phyloP scores from a whole-genome alignment of 1,140 invertebrate species.

The Drosophila mayri region DNA sequence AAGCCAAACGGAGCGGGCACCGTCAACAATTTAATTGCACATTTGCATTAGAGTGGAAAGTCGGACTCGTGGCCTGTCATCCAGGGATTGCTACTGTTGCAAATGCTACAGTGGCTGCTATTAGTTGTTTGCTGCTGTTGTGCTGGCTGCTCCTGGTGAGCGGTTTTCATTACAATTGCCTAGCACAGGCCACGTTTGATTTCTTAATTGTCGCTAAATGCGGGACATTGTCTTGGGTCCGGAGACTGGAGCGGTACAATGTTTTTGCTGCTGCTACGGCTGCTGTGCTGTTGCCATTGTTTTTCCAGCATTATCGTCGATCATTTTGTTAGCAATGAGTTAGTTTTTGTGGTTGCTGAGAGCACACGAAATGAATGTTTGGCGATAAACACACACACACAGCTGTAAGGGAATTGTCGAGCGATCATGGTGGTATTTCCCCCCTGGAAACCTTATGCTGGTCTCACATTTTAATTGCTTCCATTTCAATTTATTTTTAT shows the following conservation, averaged over 20 bases:
- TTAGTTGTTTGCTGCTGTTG: constrained; percentile 7
- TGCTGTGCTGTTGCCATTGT: constrained; percentile 26
- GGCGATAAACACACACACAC: constrained; percentile 42
- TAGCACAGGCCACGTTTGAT: constrained; percentile 72
- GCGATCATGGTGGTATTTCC: constrained; percentile 76
- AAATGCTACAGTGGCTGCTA: constrained; percentile 16
- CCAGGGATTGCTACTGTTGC: constrained; percentile 32
- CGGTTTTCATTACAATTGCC: constrained; percentile 69
- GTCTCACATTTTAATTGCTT: constrained; percentile 72
- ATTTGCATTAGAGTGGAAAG: constrained; percentile 80
- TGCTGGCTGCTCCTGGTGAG: constrained; percentile 56
- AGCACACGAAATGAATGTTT: constrained; percentile 77
- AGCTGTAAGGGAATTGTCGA: constrained; percentile 70
- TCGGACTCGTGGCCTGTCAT: constrained; percentile 58
- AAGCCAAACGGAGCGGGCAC: constrained; percentile 48
- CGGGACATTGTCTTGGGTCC: constrained; percentile 66
- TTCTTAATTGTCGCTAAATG: constrained; percentile 84
- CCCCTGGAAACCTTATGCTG: constrained; percentile 43
- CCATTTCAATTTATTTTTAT: constrained; percentile 71
- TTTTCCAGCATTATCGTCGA: constrained; percentile 70
- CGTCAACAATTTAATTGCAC: constrained; percentile 81
- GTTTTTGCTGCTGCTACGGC: constrained; percentile 5
- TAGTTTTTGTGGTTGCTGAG: constrained; percentile 75
- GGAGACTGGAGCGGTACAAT: constrained; percentile 20
- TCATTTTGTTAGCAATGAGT: constrained; percentile 76